Evolutionary conservation across 1,140 invertebrate genomes (phyloP), one percentile per base, ranked within the genome.

Genomic region (Trachymyrmex septentrionalis): DNA sequence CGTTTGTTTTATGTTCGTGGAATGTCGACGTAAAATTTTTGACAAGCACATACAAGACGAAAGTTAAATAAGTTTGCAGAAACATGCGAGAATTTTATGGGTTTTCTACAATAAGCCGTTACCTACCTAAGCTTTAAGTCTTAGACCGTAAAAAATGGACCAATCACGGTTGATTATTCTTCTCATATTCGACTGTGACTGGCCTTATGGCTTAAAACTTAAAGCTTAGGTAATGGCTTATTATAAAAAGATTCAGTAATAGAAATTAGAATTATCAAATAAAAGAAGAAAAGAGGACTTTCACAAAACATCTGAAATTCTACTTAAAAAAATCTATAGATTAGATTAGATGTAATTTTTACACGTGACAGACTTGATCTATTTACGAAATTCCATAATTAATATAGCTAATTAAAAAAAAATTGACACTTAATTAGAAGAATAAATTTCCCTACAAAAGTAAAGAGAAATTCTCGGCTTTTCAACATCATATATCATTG

Each of bases 401-500:
- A 61, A 21, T 14, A 3, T 19, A 7, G 24, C 27, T 61, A 69
- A 87, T 85, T 90, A 73, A 73, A 85, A 86, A 86, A 64, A 21
- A 73, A 86, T 71, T 61, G 63, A 86, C 72, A 78, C 71, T 91
- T 63, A n/a, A 71, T 87, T 85, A 89, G 6, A 27, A 87, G 44
- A 82, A 67, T 19, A 27, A 0, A 38, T 30, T 30, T 66, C 48
- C 16, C 53, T 19, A 85, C 61, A 27, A 80, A 38, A 86, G 71
- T 76, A 53, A 69, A 69, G 87, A 81, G 44, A 61, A 88, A 87
- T 88, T 69, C 55, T 71, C 38, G n/a, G 12, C 50, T 64, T 78
- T 88, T 75, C 61, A 63, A 30, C 30, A 59, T 78, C 89, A 87
- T 91, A 88, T 27, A 91, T 91, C 81, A 91, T 63, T 61, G 76